Evolutionary conservation across 2,888 invertebrate genomes (phyloP).

Genomic region (Spisula subtruncata): DNA sequence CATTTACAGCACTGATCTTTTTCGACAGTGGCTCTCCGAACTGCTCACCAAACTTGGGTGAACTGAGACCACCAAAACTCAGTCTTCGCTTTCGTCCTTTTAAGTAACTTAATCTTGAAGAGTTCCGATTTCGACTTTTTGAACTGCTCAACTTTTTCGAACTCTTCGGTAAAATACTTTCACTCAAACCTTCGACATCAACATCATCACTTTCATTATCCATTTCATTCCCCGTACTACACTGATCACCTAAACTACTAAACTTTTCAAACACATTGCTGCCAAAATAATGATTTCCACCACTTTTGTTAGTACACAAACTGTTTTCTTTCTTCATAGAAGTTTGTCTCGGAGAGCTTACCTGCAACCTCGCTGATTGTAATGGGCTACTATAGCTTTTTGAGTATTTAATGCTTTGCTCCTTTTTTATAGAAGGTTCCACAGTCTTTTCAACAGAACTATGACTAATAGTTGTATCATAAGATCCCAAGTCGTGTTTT

Average conservation of each 20-base stretch:
- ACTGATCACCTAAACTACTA: conserved; percentile 37
- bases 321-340: background rate
- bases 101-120: conserved; percentile 31
- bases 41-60: conserved; percentile 58
- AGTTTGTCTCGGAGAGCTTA: background rate
- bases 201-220: conserved; percentile 54
- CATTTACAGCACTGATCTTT: conserved; percentile 53
- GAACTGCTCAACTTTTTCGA: conserved; percentile 4
- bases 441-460: background rate
- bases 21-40: conserved; percentile 57
- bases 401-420: background rate
- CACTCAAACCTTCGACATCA: conserved; percentile 55
- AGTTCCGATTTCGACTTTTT: conserved; percentile 27
- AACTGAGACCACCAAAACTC: conserved; percentile 57
- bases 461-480: background rate
- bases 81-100: conserved; percentile 58
- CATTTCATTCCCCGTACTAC: background rate
- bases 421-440: background rate
- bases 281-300: conserved; percentile 30
- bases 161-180: conserved; percentile 36
- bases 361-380: conserved; percentile 7
- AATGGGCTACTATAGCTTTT: background rate
- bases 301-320: background rate
- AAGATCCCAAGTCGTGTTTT: background rate
- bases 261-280: conserved; percentile 70